Conservation (phyloP, 2,113 vertebrate genomes). For the Cyanocitta stelleri region DNA sequence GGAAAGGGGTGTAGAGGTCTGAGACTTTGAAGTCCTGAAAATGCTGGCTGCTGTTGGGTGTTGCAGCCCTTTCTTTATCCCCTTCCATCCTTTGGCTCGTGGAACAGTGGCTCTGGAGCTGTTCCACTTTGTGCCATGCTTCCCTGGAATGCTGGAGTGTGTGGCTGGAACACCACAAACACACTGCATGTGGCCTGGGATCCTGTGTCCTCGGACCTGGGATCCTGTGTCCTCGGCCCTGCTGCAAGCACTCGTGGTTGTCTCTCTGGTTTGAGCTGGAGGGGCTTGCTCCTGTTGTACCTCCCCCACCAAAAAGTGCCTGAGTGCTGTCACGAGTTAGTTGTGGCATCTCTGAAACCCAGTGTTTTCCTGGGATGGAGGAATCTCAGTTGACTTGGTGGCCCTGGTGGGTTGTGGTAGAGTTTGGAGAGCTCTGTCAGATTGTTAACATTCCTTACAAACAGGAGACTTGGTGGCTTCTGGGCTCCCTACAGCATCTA, state of each 20-base stretch:
- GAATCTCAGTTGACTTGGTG: background rate
- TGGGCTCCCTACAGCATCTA: background rate
- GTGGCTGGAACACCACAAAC: fast-evolving
- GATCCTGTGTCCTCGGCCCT: background rate
- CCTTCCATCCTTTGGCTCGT: background rate
- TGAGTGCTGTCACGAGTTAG: fast-evolving
- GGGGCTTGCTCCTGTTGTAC: background rate
- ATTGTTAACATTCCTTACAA: background rate
- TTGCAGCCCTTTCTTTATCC: fast-evolving
- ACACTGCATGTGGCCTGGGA: fast-evolving
- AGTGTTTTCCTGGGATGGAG: background rate
- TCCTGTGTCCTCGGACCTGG: background rate
- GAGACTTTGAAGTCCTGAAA: background rate
- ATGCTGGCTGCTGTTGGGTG: background rate
- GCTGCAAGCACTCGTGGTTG: background rate
- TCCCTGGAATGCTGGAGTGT: background rate
- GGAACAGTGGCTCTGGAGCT: background rate
- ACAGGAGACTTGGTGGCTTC: background rate
- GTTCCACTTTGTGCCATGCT: fast-evolving
- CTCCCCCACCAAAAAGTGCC: background rate
- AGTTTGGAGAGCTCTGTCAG: background rate
- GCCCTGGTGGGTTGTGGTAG: background rate
- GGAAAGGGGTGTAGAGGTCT: background rate
- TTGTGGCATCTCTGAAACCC: background rate
- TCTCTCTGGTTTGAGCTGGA: background rate